A percentile compares a stretch with the other conserved stretches of the same genome.
These are phyloP conservation scores for Aphodius sticticus DNA, from an alignment of 2,888 invertebrate species.

Conservation along the genomic window DNA sequence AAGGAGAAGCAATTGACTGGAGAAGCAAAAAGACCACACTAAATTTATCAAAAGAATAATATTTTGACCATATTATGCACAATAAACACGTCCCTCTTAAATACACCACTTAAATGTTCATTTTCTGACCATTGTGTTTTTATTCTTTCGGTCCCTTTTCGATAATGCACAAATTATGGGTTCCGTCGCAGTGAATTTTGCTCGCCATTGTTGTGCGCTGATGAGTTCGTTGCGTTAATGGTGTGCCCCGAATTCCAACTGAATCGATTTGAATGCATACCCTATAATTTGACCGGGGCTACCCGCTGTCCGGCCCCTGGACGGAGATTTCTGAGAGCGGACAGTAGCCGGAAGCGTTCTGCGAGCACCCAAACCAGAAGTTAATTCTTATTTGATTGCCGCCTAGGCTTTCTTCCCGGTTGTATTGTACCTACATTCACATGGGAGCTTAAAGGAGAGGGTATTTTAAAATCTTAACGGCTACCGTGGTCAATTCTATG, in stretches of 20 bases:
- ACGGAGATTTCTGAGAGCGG: neutral
- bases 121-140: neutral
- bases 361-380: neutral
- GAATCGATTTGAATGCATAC: conserved; percentile 4
- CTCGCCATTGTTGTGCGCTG: neutral
- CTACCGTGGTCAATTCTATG: too few relatives aligned
- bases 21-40: too few relatives aligned
- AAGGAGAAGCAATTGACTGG: too few relatives aligned
- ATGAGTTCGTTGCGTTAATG: neutral
- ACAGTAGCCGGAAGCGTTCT: neutral
- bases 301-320: neutral
- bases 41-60: neutral
- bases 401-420: neutral
- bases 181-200: neutral
- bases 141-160: neutral
- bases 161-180: neutral
- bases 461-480: too few relatives aligned
- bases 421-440: neutral
- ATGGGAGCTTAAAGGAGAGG: too few relatives aligned
- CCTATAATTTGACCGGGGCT: neutral
- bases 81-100: neutral
- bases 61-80: neutral
- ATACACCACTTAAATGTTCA: neutral
- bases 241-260: neutral
- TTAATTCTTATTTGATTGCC: neutral